These are phyloP conservation scores for Pampus argenteus DNA, from an alignment of 2,797 vertebrate genomes.

Conservation along the genomic window DNA sequence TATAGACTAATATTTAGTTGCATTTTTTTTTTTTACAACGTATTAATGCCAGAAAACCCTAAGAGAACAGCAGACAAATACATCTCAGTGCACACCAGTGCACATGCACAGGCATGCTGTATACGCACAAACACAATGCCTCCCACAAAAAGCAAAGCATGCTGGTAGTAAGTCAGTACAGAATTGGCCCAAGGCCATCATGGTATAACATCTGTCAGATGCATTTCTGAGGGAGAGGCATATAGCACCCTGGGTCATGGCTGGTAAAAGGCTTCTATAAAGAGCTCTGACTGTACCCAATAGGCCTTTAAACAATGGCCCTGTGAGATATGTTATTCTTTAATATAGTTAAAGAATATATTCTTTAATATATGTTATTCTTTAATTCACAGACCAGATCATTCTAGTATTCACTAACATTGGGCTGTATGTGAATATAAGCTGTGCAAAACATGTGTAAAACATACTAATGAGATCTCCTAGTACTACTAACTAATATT, in stretches of 20 bases:
- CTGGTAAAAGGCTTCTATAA: conserved; percentile 61
- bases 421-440: neutral
- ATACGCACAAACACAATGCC: conserved; percentile 53
- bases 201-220: conserved; percentile 36
- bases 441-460: neutral
- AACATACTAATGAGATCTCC: neutral
- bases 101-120: conserved; percentile 22
- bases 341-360: no score
- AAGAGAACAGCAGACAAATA: conserved; percentile 36
- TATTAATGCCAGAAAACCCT: conserved; percentile 13
- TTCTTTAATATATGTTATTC: conserved; percentile 11
- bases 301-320: conserved; percentile 38
- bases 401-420: conserved; percentile 12
- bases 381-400: conserved; percentile 16
- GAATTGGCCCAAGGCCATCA: conserved; percentile 42
- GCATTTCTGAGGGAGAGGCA: conserved; percentile 30
- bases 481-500: neutral
- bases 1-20: no score
- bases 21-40: neutral
- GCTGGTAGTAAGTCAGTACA: conserved; percentile 22
- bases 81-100: conserved; percentile 33
- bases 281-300: conserved; percentile 41
- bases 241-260: conserved; percentile 31
- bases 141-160: conserved; percentile 43
- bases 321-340: conserved; percentile 16